Base-by-base conservation (phyloP, 2,888 invertebrate species). In the Aspidiotus rigidus region DNA sequence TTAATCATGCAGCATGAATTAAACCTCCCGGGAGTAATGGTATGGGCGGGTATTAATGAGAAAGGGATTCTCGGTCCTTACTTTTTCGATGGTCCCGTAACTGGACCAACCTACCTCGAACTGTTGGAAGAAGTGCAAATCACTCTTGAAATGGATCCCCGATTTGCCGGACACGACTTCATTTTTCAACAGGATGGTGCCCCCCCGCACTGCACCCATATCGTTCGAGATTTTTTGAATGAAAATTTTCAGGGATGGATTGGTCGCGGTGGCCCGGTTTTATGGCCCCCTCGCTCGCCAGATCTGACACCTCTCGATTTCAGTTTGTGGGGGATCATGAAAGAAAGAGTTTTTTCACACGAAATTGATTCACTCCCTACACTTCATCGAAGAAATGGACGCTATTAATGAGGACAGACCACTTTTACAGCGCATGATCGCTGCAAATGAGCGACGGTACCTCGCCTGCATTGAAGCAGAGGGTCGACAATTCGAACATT, bases 1-100 rank as follows among this genome's bases (percentile, higher is more conserved):
- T 63, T 67, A 67, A 54, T 63, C 57, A 72, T 73, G 16, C 69
- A 71, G 55, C 17, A 73, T 64, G 72, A 72, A 63, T 64, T 72
- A 42, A 73, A 72, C 63, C 62, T 72, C 42, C 72, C 71, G 16
- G 73, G 73, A 39, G 70, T 75, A 56, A 72, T 63, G 67, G 73
- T 73, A 55, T 74, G 73, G 74, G 72, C 71, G 41, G 72, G 73
- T 53, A 67, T 74, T 49, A 71, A 71, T 41, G 64, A 72, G 9
- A 66, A 71, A 54, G 73, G 73, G 60, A 71, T 75, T 28, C 64
- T 74, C 28, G 74, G 74, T 41, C 73, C 74, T 61, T 74, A 72
- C 63, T 72, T 72, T 64, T 72, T 73, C 49, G 62, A 71, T 39
- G 64, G 62, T 10, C 73, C 71, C 28, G 44, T 71, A 8, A 44